Base-by-base conservation (phyloP, 2,797 vertebrate genomes). In the Rhabdophis nuchalis region DNA sequence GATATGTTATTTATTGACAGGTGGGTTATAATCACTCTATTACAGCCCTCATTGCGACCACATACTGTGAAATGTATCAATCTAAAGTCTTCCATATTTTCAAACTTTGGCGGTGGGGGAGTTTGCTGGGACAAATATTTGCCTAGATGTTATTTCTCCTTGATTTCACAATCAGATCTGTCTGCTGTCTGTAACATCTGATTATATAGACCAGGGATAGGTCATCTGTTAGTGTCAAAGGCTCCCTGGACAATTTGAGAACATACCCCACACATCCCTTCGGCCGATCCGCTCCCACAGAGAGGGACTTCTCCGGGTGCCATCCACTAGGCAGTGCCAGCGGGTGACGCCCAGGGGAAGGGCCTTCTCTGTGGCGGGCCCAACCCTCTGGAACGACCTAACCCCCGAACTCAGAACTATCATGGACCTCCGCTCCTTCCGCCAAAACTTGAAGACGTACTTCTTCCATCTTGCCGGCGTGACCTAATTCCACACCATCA, bases 21-120 rank as follows among this genome's bases (percentile, higher is more conserved):
- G 20, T 25, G 36, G 10, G 20, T 46, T 82, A 82, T 82, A 82
- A 25, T 46, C 41, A 46, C 41, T 82, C 72, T 82, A 46, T 46
- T 82, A 12, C 4, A 25, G 20, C 46, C 72, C 20, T 82, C 10
- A 25, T 46, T 46, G 72, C 46, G 72, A 4, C 72, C 36, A 25
- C 41, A 11, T 46, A 12, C 72, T 82, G 72, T 82, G 36, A 82
- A 25, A 82, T 10, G 2, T 46, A 53, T 20, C 50, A n/a, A n/a
- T 86, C 8, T 14, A 20, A 54, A 86, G 1, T 82, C 72, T 46
- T 82, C 20, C 41, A 41, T 82, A 46, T 82, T 82, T 82, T 46
- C 46, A 36, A 82, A 82, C 46, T 0, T 82, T 82, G 4, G 1
- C 20, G 3, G 4, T 0, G 4, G 4, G 4, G 20, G 4, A 0